Evolutionary conservation across 2,113 vertebrate species (phyloP), one percentile per base, ranked within the genome.

Genomic region (Hydropotes inermis): DNA sequence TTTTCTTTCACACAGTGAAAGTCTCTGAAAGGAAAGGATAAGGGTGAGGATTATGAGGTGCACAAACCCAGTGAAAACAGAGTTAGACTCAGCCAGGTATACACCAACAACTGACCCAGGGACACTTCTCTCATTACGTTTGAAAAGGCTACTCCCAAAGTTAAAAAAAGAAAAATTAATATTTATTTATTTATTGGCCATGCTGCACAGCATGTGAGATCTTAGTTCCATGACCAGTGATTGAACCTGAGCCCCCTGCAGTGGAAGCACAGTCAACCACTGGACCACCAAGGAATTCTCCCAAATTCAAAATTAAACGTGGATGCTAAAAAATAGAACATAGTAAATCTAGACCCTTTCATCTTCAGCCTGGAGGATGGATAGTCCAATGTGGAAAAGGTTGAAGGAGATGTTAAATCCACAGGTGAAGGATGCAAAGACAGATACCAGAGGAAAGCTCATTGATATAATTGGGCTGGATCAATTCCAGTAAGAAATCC

Each of bases 351-450:
- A 87, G 36, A 81, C 33, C 4, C 19, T 97, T 90, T 79, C 61
- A 74, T 89, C 91, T 95, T 89, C 25, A 64, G 16, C 60, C 47
- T 82, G 39, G 36, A 97, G 19, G 19, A 87, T 27, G 14, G 10
- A 83, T 39, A 19, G 6, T 90, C 43, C 76, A 45, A 57, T 92
- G 12, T 88, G 30, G 13, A 90, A 93, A 93, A 74, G 12, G n/a
- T 3, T 97, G 58, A 97, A 97, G 85, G 36, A 94, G 57, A 85
- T 43, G 30, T 88, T 96, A 90, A 95, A 45, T 85, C 74, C 84
- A 21, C 30, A 23, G 87, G 33, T 36, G 2, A 96, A 95, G 15
- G 36, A 64, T 58, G 12, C 55, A 79, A 86, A 89, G 85, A 91
- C 12, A 92, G 84, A 88, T n/a, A 83, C 39, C 23, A 85, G 13